phyloP scores from a whole-genome alignment of 2,888 invertebrate species.

The Aleiodes leptofemur region DNA sequence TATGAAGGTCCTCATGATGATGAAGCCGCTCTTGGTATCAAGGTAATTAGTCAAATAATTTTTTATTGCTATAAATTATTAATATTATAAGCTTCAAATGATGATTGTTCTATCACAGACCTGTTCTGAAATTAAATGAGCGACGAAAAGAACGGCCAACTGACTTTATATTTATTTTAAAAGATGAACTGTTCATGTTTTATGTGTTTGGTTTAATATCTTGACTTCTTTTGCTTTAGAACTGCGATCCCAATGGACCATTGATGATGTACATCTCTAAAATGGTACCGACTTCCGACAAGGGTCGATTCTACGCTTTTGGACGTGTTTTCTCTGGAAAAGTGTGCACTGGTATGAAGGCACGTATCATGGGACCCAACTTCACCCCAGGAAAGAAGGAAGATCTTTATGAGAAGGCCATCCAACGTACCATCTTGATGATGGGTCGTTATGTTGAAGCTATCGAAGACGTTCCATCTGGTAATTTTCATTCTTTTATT shows the following conservation, averaged over 20 bases:
- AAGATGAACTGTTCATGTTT: not conserved
- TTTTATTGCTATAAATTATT: slow-evolving; percentile 10
- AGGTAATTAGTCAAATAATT: slow-evolving; percentile 75
- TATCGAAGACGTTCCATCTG: slow-evolving; percentile 99
- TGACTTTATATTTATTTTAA: slow-evolving; percentile 54
- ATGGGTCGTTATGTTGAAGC: slow-evolving; percentile 99
- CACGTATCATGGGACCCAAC: slow-evolving; percentile 99
- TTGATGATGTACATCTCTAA: slow-evolving; percentile 99
- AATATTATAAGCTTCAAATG: slow-evolving; percentile 54
- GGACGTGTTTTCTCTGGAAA: slow-evolving; percentile 99
- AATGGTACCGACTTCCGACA: slow-evolving; percentile 99
- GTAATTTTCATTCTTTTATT: slow-evolving; percentile 72
- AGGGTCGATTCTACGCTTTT: slow-evolving; percentile 99
- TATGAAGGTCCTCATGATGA: slow-evolving; percentile 99
- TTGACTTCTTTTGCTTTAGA: slow-evolving; percentile 76
- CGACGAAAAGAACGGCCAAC: slow-evolving; percentile 70
- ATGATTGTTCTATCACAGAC: slow-evolving; percentile 73
- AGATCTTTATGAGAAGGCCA: slow-evolving; percentile 98
- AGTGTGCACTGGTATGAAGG: slow-evolving; percentile 90
- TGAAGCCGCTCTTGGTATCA: slow-evolving; percentile 93
- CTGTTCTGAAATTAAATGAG: slow-evolving; percentile 70
- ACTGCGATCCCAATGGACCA: slow-evolving; percentile 96
- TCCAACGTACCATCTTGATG: slow-evolving; percentile 99
- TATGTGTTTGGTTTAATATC: not conserved
- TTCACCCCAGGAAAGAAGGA: slow-evolving; percentile 98